These are phyloP conservation scores for Corythoichthys haematopterus DNA, from an alignment of 2,113 vertebrate species.

Conservation along the genomic window DNA sequence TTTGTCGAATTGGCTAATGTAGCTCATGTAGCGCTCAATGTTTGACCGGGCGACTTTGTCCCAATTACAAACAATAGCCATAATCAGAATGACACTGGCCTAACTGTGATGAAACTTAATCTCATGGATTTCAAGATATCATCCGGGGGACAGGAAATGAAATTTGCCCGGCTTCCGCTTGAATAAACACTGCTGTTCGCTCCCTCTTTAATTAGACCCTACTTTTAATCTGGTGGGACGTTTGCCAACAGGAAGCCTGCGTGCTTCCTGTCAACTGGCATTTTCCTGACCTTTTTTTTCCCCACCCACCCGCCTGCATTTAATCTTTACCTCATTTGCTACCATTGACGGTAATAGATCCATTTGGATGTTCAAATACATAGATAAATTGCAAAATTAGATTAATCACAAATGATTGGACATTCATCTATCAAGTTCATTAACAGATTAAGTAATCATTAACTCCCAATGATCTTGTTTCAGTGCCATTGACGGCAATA, in stretches of 20 bases:
- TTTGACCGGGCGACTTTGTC: too few relatives aligned
- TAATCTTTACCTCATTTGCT: background rate
- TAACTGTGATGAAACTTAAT: background rate
- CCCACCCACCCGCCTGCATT: background rate
- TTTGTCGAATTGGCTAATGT: too few relatives aligned
- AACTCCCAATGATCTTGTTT: too few relatives aligned
- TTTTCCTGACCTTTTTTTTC: constrained; percentile 59
- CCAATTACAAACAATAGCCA: background rate
- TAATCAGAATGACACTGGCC: too few relatives aligned
- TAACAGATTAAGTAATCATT: too few relatives aligned
- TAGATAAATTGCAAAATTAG: too few relatives aligned
- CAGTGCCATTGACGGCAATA: too few relatives aligned
- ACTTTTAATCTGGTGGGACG: constrained; percentile 58
- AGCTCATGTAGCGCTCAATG: too few relatives aligned
- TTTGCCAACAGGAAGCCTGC: constrained; percentile 66
- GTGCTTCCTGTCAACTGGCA: constrained; percentile 58
- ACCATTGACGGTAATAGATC: too few relatives aligned
- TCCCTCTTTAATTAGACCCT: constrained; percentile 49
- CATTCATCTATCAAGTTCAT: too few relatives aligned
- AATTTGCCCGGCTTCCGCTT: background rate
- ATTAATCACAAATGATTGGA: too few relatives aligned
- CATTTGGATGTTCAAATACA: too few relatives aligned
- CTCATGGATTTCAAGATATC: background rate
- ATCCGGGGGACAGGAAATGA: background rate
- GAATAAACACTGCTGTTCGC: constrained; percentile 8